Conservation (phyloP, 2,113 vertebrate species). For the Lagenorhynchus albirostris region DNA sequence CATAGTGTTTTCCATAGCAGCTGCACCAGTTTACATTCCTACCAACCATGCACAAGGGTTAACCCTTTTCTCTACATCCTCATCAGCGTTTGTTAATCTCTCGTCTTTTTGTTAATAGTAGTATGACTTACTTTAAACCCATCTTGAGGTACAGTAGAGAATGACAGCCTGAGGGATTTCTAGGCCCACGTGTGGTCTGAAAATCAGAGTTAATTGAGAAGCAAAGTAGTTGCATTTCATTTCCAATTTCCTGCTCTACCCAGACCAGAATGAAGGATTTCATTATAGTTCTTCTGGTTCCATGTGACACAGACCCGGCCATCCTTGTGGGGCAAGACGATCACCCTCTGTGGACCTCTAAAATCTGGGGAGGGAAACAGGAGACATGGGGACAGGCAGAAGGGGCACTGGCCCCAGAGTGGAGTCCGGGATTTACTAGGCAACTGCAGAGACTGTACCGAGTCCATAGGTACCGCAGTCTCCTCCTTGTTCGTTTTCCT, state of each 20-base stretch:
- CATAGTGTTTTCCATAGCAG: not conserved
- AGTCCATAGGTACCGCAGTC: not conserved
- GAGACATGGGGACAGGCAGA: not conserved
- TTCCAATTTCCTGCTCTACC: not conserved
- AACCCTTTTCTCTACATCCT: not conserved
- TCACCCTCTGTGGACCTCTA: accelerated
- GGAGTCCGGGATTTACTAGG: not conserved
- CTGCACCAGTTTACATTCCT: not conserved
- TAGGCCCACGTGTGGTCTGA: not conserved
- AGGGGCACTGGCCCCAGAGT: accelerated
- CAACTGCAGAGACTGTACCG: not conserved
- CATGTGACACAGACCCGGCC: not conserved
- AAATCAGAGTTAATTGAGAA: not conserved
- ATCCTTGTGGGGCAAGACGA: accelerated
- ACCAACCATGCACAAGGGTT: not conserved
- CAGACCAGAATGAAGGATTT: not conserved
- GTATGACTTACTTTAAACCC: not conserved
- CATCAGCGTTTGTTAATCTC: not conserved
- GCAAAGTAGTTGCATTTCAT: not conserved
- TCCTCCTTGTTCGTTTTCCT: not conserved
- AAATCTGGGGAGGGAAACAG: not conserved
- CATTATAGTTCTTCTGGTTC: not conserved
- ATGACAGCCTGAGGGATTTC: not conserved
- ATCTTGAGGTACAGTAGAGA: not conserved
- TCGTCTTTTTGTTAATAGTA: not conserved